Evolutionary conservation across 2,888 invertebrate species (phyloP), one percentile per base, ranked within the genome.

Genomic region (Beris morrisii): DNA sequence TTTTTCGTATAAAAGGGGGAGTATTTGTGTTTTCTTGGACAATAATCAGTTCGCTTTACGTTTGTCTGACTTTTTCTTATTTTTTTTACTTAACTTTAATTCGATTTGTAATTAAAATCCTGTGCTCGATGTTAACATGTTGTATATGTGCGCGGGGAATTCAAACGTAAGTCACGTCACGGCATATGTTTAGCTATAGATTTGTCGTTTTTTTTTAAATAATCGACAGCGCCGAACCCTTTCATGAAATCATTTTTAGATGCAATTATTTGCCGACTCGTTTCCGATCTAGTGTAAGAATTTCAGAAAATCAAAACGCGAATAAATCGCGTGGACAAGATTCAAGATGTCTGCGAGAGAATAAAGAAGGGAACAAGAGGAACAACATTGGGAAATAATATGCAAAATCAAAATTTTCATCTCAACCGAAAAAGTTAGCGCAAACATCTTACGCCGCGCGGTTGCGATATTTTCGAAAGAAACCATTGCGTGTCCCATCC

Each of bases 71-170:
- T 32, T 15, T 38, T 3, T 38, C 45, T 57, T 22, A 44, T 45
- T 57, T 59, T 59, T 48, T 59, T 59, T 59, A 59, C 50, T 48
- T 59, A 30, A 50, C 30, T 61, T 61, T 50, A 61, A 61, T 61
- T 61, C 61, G 61, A 61, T 61, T 61, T 52, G 61, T 50, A 61
- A 61, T 61, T 61, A 61, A 61, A 61, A 61, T 61, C 52, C 31
- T 61, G 38, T 61, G 61, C 61, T 50, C 61, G 52, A 50, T 61
- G 61, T 61, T 61, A 61, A 61, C 61, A 61, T 61, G 61, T 32
- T 61, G 43, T 46, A 30, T 59, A 50, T 61, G 38, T 50, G 61
- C 50, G 52, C 61, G 61, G 50, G 48, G 50, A 32, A 59, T 48
- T 50, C 52, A 61, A 50, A 61, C 46, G 61, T 61, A 61, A 52